These are phyloP conservation scores for Ellobius talpinus DNA, from an alignment of 2,113 vertebrate species.

Conservation along the genomic window DNA sequence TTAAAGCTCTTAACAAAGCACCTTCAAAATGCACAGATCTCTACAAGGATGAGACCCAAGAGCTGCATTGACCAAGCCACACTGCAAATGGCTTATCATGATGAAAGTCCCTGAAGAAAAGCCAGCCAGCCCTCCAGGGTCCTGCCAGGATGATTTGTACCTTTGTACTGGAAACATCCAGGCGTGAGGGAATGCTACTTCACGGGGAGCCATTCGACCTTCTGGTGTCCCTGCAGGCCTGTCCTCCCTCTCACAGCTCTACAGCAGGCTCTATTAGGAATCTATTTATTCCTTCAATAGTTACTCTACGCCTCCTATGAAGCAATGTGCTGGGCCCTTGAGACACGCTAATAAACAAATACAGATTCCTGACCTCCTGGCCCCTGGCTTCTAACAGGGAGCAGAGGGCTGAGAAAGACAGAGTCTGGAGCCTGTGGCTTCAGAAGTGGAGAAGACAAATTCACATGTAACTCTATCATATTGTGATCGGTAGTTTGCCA, in stretches of 20 bases:
- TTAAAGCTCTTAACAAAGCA: neutral
- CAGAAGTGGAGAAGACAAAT: neutral
- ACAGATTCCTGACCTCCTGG: neutral
- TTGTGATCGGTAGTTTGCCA: neutral
- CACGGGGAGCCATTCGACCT: neutral
- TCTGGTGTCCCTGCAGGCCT: neutral
- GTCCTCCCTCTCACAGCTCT: neutral
- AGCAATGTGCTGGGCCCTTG: neutral
- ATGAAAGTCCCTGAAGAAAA: neutral
- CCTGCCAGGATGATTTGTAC: neutral
- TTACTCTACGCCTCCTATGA: neutral
- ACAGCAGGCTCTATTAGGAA: neutral
- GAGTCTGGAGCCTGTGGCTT: neutral
- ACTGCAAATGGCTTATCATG: neutral
- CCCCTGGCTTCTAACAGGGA: neutral
- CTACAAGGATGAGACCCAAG: neutral
- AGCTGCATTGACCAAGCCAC: no score
- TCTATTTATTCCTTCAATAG: neutral
- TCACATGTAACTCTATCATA: neutral
- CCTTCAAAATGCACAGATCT: neutral
- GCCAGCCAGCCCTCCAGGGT: neutral
- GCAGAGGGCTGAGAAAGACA: neutral
- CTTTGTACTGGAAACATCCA: neutral
- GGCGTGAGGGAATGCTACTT: neutral
- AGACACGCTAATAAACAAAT: constrained; percentile 2